phyloP scores from a whole-genome alignment of 2,888 invertebrate genomes.

The Diachrysia chrysitis region DNA sequence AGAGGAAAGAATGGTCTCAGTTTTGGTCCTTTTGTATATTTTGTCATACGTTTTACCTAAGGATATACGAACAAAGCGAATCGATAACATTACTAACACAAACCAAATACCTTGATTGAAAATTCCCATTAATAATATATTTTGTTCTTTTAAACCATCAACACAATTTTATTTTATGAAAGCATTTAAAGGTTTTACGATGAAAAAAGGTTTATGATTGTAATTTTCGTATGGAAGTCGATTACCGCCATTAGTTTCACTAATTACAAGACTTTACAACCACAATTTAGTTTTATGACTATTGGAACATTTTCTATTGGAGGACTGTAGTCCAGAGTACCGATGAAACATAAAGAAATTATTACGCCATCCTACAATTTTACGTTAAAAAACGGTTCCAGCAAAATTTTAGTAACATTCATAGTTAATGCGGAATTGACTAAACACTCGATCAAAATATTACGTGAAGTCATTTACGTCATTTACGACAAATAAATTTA shows the following conservation, averaged over 20 bases:
- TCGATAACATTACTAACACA: slow-evolving; percentile 52
- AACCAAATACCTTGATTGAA: slow-evolving; percentile 55
- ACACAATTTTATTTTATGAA: slow-evolving; percentile 72
- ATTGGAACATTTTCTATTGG: slow-evolving; percentile 81
- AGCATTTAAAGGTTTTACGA: slow-evolving; percentile 65
- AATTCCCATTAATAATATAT: slow-evolving; percentile 59
- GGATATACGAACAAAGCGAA: slow-evolving; percentile 54
- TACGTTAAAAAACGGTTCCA: slow-evolving; percentile 71
- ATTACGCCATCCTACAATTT: slow-evolving; percentile 79
- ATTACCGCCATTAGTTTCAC: slow-evolving; percentile 86
- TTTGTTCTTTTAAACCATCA: slow-evolving; percentile 57
- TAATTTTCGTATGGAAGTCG: slow-evolving; percentile 79
- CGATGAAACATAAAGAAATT: slow-evolving; percentile 77
- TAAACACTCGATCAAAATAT: slow-evolving; percentile 11
- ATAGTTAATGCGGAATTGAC: slow-evolving; percentile 11
- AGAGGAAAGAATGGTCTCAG: slow-evolving; percentile 77
- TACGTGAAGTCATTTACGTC: slow-evolving; percentile 12
- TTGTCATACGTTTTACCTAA: slow-evolving; percentile 72
- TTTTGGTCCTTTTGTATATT: slow-evolving; percentile 77
- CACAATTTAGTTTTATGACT: slow-evolving; percentile 83
- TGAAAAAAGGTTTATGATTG: slow-evolving; percentile 74
- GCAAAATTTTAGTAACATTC: slow-evolving; percentile 56
- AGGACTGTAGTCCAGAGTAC: slow-evolving; percentile 69
- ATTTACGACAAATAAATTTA: no score
- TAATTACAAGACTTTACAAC: slow-evolving; percentile 85